phyloP scores from a whole-genome alignment of 1,140 invertebrate species.

The Zaprionus inermis region DNA sequence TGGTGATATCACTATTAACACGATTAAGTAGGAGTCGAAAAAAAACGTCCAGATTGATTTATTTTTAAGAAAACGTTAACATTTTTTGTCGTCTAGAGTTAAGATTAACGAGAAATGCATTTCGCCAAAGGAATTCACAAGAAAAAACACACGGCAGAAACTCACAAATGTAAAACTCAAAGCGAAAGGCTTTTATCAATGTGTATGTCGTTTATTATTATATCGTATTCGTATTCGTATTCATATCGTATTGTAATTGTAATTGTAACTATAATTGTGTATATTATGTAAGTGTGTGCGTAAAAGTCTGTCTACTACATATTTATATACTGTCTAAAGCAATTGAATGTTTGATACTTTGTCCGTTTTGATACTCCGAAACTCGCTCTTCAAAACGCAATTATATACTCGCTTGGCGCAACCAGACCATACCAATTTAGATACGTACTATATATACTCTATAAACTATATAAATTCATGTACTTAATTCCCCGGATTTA shows the following conservation, averaged over 20 bases:
- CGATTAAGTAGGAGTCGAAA: conserved; percentile 56
- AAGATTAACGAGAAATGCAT: conserved; percentile 60
- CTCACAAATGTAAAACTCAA: conserved; percentile 36
- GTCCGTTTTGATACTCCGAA: conserved; percentile 72
- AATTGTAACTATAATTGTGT: conserved; percentile 15
- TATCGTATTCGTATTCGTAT: background rate
- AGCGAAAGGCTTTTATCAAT: conserved; percentile 63
- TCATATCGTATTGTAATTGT: conserved; percentile 30
- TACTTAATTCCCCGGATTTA: conserved; percentile 60
- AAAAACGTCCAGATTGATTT: conserved; percentile 70
- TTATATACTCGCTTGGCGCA: conserved; percentile 45
- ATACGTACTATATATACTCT: conserved; percentile 5
- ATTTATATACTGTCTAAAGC: conserved; percentile 32
- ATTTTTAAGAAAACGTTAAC: conserved; percentile 58
- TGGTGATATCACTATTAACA: conserved; percentile 69
- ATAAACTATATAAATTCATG: conserved; percentile 35
- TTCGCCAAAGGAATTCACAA: conserved; percentile 72
- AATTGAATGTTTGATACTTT: conserved; percentile 49
- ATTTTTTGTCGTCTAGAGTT: conserved; percentile 67
- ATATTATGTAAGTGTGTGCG: conserved; percentile 34
- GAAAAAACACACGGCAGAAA: conserved; percentile 17
- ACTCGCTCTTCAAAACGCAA: conserved; percentile 49
- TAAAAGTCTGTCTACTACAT: conserved; percentile 47
- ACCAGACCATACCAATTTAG: background rate
- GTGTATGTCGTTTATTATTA: conserved; percentile 46